Evolutionary conservation across 2,113 vertebrate genomes (phyloP).

Genomic region (Ciconia stormi): DNA sequence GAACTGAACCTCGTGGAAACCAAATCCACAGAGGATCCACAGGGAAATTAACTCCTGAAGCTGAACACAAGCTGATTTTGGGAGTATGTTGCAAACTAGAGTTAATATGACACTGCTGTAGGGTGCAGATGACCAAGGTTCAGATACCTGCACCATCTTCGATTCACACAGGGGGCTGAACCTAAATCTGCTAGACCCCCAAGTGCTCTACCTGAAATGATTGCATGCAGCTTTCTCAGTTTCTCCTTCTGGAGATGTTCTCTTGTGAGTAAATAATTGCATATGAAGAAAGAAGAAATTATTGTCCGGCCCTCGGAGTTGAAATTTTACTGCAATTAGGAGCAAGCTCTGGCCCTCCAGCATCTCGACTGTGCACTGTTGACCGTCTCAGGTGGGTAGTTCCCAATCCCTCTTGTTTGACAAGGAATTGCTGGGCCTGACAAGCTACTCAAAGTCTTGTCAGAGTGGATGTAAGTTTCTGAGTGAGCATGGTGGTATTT

Average conservation of each 20-base stretch:
- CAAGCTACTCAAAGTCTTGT: background rate
- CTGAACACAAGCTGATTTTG: background rate
- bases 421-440: background rate
- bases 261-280: background rate
- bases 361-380: background rate
- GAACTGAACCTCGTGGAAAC: background rate
- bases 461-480: background rate
- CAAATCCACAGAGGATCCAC: background rate
- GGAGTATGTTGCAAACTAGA: background rate
- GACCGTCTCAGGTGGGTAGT: background rate
- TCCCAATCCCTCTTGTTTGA: background rate
- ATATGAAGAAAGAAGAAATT: background rate
- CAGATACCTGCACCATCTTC: background rate
- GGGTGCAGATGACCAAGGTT: background rate
- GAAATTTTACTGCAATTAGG: background rate
- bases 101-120: background rate
- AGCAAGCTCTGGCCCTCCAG: background rate
- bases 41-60: background rate
- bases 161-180: background rate
- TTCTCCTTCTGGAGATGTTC: background rate
- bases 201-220: background rate
- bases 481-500: background rate
- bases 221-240: background rate
- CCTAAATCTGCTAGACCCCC: background rate
- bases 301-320: background rate